These are phyloP conservation scores for Fukomys damarensis DNA, from an alignment of 2,113 vertebrate species.

Conservation along the genomic window DNA sequence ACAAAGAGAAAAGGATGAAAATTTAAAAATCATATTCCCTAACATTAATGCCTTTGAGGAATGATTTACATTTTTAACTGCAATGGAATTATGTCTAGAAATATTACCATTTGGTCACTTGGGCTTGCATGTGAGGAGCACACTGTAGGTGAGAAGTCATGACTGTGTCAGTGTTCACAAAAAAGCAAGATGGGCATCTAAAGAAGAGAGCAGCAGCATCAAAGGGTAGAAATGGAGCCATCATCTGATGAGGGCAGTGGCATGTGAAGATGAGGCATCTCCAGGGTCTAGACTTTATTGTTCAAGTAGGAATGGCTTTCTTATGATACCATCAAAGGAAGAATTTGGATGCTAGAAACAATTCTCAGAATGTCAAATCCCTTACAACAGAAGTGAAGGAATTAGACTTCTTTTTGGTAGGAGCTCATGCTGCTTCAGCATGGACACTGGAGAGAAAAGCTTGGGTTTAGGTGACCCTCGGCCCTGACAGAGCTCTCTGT, in stretches of 20 bases:
- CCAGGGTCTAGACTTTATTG: slow-evolving; percentile 69
- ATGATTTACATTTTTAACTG: slow-evolving; percentile 68
- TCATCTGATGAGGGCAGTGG: slow-evolving; percentile 72
- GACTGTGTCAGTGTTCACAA: slow-evolving; percentile 49
- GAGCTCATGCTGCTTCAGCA: slow-evolving; percentile 57
- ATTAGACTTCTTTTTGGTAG: slow-evolving; percentile 55
- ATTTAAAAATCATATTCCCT: slow-evolving; percentile 70
- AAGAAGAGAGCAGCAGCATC: slow-evolving; percentile 69
- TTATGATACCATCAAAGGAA: slow-evolving; percentile 71
- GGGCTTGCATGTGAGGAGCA: slow-evolving; percentile 73
- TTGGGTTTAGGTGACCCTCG: neutral
- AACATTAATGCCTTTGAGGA: slow-evolving; percentile 72
- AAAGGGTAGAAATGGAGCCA: neutral
- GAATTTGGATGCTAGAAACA: neutral
- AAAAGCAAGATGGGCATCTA: slow-evolving; percentile 63
- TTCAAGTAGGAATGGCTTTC: slow-evolving; percentile 61
- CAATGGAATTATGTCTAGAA: slow-evolving; percentile 75
- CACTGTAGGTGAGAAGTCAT: slow-evolving; percentile 34
- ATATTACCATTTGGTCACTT: slow-evolving; percentile 71
- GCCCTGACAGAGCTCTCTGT: neutral
- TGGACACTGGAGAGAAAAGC: neutral
- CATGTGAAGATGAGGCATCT: slow-evolving; percentile 76
- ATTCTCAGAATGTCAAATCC: slow-evolving; percentile 52
- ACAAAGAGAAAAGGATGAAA: slow-evolving; percentile 78
- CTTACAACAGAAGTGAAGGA: slow-evolving; percentile 64